Evolutionary conservation across 1,140 invertebrate genomes (phyloP).

Genomic region (Plectrocnemia conspersa): DNA sequence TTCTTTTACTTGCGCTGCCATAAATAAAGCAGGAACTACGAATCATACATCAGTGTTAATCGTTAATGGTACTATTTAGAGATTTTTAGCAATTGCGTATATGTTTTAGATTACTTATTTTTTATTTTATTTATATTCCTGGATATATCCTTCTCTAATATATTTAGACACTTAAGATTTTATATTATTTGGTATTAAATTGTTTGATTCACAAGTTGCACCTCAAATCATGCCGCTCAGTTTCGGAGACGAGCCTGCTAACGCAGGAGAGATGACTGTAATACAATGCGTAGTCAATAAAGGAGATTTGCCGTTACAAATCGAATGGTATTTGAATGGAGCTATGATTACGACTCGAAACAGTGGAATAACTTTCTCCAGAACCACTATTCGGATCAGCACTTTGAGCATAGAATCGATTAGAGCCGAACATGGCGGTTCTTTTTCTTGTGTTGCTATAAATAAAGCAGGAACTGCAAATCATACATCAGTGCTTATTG

Average conservation of each 20-base stretch:
- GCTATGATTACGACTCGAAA: slow-evolving; percentile 30
- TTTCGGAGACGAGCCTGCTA: slow-evolving; percentile 58
- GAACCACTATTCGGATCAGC: slow-evolving; percentile 53
- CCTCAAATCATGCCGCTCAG: slow-evolving; percentile 64
- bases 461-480: slow-evolving; percentile 63
- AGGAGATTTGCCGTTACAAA: slow-evolving; percentile 69
- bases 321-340: slow-evolving; percentile 60
- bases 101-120: no score
- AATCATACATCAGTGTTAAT: slow-evolving; percentile 63
- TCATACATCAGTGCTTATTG: slow-evolving; percentile 57
- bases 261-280: slow-evolving; percentile 55
- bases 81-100: no score
- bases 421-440: slow-evolving; percentile 58
- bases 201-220: slow-evolving; percentile 48
- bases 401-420: slow-evolving; percentile 58
- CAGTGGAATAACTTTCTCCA: slow-evolving; percentile 48
- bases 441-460: slow-evolving; percentile 66
- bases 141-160: neutral
- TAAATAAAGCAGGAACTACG: slow-evolving; percentile 67
- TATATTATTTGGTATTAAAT: slow-evolving; percentile 1
- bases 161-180: slow-evolving; percentile 1
- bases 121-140: no score
- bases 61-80: slow-evolving; percentile 54
- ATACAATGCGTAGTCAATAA: slow-evolving; percentile 64
- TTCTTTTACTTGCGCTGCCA: slow-evolving; percentile 67